Conservation (phyloP, 1,140 invertebrate genomes). For the Tribolium madens region DNA sequence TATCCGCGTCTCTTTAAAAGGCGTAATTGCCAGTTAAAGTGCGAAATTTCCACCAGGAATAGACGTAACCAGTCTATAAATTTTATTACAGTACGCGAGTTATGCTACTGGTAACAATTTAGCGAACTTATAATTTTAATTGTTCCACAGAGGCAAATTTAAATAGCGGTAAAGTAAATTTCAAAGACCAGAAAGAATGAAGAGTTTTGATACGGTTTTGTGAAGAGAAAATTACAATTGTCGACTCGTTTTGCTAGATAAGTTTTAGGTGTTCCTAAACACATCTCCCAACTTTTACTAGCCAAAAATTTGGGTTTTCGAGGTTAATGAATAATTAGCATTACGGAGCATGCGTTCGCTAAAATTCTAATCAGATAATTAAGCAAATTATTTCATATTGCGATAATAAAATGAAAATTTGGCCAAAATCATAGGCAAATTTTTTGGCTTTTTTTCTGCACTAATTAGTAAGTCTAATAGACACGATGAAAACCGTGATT, state of each 20-base stretch:
- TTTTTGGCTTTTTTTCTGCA: slow-evolving; percentile 10
- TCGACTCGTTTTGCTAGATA: neutral
- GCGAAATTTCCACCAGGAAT: slow-evolving; percentile 20
- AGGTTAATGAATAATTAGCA: neutral
- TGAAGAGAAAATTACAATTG: slow-evolving; percentile 28
- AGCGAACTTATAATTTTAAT: slow-evolving; percentile 18
- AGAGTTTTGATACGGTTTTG: slow-evolving; percentile 36
- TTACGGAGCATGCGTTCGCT: neutral
- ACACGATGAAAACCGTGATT: neutral
- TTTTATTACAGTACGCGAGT: slow-evolving; percentile 14
- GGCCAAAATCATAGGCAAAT: neutral
- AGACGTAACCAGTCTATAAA: slow-evolving; percentile 23
- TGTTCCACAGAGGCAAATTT: slow-evolving; percentile 32
- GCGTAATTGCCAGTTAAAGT: slow-evolving; percentile 6
- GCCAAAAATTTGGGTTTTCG: neutral
- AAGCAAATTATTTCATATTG: slow-evolving; percentile 3
- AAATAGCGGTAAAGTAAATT: slow-evolving; percentile 27
- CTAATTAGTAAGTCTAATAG: neutral
- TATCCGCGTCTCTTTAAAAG: neutral
- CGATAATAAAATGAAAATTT: slow-evolving; percentile 18
- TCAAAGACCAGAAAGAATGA: slow-evolving; percentile 33
- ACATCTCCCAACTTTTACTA: neutral
- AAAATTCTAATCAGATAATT: neutral
- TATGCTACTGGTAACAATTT: slow-evolving; percentile 30
- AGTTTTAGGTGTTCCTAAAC: neutral